Evolutionary conservation across 2,888 invertebrate species (phyloP), one percentile per base, ranked within the genome.

Genomic region (Lomographa bimaculata): DNA sequence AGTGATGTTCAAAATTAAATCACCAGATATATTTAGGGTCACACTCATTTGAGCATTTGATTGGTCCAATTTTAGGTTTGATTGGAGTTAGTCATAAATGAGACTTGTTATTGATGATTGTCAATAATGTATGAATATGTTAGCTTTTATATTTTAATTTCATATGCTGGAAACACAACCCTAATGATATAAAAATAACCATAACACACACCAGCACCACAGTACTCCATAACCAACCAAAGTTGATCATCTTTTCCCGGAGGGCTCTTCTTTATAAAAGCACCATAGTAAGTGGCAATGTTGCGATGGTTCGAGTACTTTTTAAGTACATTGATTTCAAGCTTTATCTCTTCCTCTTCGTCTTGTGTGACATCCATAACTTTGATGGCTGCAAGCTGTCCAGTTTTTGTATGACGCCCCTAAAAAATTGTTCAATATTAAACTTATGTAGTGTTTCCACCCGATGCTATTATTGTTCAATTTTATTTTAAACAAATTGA

Each of bases 291-390:
- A 45, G 99, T 99, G 57, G 99, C 99, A 75, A 99, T 99, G 90
- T 99, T 99, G 71, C 98, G 95, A 90, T 99, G 99, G 90, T 98
- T 97, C 50, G 98, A 98, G 90, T 97, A 98, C 92, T 97, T 98
- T 90, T 99, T 99, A 64, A 99, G 92, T 64, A 99, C 99, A 91
- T 99, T 99, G 66, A 99, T 99, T 92, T 99, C 99, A 70, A 99
- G 91, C 86, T 99, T 99, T 63, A 99, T 99, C 91, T 99, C 99
- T 89, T 99, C 99, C 79, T 99, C 99, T 86, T 99, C 99, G 81
- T 99, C 99, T 93, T 99, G 98, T 61, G 98, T 99, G 70, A 99
- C 98, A 89, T 98, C 99, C 99, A 99, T 99, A 78, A 99, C 98
- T 92, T 99, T 99, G 89, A 99, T 99, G 83, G 99, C 99, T 58